phyloP scores from a whole-genome alignment of 2,888 invertebrate species.

The Lasius fuliginosus region DNA sequence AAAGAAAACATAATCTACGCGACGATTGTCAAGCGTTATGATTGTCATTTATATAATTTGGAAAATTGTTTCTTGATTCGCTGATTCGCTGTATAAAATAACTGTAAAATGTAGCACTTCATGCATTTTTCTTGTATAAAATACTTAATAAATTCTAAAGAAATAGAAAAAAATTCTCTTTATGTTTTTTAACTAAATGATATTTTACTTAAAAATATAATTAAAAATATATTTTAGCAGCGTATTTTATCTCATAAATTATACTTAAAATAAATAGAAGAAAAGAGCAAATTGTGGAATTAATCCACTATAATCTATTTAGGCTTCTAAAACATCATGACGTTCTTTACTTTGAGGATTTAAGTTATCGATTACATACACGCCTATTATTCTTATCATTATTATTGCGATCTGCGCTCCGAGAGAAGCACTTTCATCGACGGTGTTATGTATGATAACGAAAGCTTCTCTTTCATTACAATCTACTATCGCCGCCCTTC shows the following conservation, averaged over 20 bases:
- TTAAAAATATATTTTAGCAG: not conserved
- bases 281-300: not conserved
- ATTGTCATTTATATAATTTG: not conserved
- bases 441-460: not conserved
- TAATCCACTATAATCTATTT: constrained; percentile 17
- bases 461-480: constrained; percentile 34
- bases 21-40: not conserved
- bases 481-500: constrained; percentile 15
- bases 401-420: not conserved
- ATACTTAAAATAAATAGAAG: not conserved
- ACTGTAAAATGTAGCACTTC: not conserved
- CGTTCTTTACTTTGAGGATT: not conserved
- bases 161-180: not conserved
- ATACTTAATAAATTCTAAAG: not conserved
- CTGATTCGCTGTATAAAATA: not conserved
- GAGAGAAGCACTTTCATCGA: not conserved
- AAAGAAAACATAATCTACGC: not conserved
- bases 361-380: not conserved
- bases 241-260: not conserved
- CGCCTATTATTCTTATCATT: constrained; percentile 34
- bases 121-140: not conserved
- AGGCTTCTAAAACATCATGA: not conserved
- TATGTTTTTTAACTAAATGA: not conserved
- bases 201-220: not conserved
- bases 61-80: not conserved